A percentile compares a stretch with the other conserved stretches of the same genome.
phyloP scores from a whole-genome alignment of 2,888 invertebrate genomes.

The Diarsia brunnea region DNA sequence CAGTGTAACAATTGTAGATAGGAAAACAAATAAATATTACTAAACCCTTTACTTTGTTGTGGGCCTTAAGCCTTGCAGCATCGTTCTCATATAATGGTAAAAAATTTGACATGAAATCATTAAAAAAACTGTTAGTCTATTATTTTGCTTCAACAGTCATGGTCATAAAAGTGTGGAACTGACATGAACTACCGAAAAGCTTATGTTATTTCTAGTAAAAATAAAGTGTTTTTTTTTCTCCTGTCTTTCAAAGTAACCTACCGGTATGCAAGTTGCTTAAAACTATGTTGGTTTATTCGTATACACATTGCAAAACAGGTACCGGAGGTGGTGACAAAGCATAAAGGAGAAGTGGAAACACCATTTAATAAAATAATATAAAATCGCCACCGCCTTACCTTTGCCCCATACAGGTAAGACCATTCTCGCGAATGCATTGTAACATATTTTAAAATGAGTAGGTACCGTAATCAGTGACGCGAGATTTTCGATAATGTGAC shows the following conservation, averaged over 20 bases:
- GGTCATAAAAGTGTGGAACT: background rate
- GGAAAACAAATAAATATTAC: too few relatives aligned
- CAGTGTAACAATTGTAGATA: too few relatives aligned
- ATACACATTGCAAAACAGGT: too few relatives aligned
- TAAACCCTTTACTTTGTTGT: background rate
- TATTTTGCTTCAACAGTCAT: background rate
- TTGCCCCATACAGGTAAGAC: conserved; percentile 20
- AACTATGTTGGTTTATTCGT: background rate
- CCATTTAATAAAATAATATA: background rate
- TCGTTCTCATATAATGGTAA: background rate
- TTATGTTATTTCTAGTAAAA: background rate
- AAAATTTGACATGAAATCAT: background rate
- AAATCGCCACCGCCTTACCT: conserved; percentile 23
- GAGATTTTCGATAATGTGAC: conserved; percentile 76
- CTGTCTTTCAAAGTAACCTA: background rate
- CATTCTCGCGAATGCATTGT: conserved; percentile 53
- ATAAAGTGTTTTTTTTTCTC: background rate
- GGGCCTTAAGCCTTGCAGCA: too few relatives aligned
- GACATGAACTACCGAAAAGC: background rate
- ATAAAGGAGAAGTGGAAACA: background rate
- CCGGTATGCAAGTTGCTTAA: background rate
- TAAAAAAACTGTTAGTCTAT: background rate
- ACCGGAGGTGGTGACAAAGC: background rate
- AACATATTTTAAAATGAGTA: conserved; percentile 49
- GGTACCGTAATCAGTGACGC: conserved; percentile 73